These are phyloP conservation scores for Anableps anableps DNA, from an alignment of 2,797 vertebrate species.

Conservation along the genomic window DNA sequence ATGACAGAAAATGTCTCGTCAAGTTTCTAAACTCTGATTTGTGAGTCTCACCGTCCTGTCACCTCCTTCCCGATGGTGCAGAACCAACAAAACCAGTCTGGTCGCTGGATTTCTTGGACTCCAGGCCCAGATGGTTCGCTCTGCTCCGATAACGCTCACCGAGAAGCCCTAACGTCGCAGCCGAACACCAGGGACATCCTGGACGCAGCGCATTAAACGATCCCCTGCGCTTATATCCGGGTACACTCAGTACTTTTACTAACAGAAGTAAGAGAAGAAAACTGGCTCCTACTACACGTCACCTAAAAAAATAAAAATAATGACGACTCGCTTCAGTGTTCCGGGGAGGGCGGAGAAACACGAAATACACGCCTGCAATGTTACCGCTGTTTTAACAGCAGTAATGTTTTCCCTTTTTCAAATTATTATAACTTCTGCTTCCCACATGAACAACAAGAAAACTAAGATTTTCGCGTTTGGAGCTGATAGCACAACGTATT, in stretches of 20 bases:
- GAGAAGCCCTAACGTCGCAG: conserved; percentile 14
- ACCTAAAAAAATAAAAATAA: conserved; percentile 78
- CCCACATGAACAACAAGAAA: neutral
- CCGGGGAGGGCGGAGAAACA: conserved; percentile 78
- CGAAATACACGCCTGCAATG: conserved; percentile 26
- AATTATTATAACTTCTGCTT: neutral
- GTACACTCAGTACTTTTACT: conserved; percentile 46
- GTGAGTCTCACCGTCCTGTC: conserved; percentile 25
- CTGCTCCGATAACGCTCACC: conserved; percentile 47
- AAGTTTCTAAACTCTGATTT: neutral
- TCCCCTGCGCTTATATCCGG: conserved; percentile 20
- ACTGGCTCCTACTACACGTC: conserved; percentile 78
- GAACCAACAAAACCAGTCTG: conserved; percentile 64
- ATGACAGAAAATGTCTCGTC: neutral
- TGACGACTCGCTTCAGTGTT: conserved; percentile 65
- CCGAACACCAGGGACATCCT: conserved; percentile 58
- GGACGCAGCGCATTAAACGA: conserved; percentile 1
- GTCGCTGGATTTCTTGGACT: conserved; percentile 49
- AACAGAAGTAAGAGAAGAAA: conserved; percentile 24
- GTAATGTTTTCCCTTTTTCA: neutral
- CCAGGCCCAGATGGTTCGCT: conserved; percentile 62
- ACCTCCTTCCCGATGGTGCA: conserved; percentile 30
- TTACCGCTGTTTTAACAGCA: neutral
- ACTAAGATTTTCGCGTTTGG: neutral
- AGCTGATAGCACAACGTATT: neutral